These are phyloP conservation scores for Trigoniulus corallinus DNA, from an alignment of 1,140 invertebrate species.

Conservation along the genomic window DNA sequence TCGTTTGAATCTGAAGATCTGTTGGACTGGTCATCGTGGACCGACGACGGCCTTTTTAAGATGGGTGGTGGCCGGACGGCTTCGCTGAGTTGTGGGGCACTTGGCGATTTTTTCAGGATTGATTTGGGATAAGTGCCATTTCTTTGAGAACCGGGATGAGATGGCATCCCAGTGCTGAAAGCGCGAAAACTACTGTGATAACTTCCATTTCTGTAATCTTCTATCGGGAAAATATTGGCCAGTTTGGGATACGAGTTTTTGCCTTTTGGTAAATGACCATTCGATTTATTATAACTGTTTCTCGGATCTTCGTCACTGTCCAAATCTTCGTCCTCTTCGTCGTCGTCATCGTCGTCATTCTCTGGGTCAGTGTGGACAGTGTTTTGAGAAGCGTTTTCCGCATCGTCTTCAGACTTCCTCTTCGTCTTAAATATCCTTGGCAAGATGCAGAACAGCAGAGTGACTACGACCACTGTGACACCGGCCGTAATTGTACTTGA, in stretches of 20 bases:
- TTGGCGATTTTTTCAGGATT: slow-evolving; percentile 1
- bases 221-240: background rate
- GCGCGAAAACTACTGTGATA: background rate
- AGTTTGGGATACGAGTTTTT: background rate
- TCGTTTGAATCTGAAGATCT: no score
- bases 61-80: background rate
- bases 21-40: no score
- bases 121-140: slow-evolving; percentile 2
- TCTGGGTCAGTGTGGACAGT: background rate
- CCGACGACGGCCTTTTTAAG: background rate
- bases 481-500: slow-evolving; percentile 8
- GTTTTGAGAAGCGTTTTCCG: slow-evolving; percentile 2
- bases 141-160: background rate
- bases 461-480: slow-evolving; percentile 7
- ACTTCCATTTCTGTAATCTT: background rate
- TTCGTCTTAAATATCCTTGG: slow-evolving; percentile 5
- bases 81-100: background rate
- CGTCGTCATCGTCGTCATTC: background rate
- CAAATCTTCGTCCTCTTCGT: slow-evolving; percentile 1
- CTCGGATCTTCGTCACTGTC: background rate
- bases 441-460: slow-evolving; percentile 10
- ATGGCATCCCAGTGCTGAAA: background rate
- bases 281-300: background rate
- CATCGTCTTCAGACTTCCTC: background rate
- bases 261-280: background rate